phyloP scores from a whole-genome alignment of 64 coral and sea anemone genomes.

The Montipora foliosa region DNA sequence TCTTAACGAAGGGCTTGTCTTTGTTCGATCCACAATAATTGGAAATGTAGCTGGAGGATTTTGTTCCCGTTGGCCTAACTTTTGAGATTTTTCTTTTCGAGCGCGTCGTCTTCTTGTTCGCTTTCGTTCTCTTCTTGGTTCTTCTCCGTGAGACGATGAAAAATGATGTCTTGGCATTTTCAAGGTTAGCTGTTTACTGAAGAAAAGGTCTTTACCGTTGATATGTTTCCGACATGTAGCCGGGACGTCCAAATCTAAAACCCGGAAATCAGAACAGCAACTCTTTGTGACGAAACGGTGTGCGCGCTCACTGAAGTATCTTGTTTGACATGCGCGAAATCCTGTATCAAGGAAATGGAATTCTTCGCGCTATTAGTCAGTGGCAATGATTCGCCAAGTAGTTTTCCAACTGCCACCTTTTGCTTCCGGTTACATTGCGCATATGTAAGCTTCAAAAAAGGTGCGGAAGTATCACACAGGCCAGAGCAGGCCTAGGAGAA shows the following conservation, averaged over 20 bases:
- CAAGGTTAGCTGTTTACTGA: too few relatives aligned
- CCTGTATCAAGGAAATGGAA: too few relatives aligned
- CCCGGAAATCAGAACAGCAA: not conserved
- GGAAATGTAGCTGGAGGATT: slow-evolving; percentile 44
- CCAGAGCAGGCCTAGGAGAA: too few relatives aligned
- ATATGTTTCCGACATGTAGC: too few relatives aligned
- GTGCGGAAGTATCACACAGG: too few relatives aligned
- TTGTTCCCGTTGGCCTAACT: not conserved
- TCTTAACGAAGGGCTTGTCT: slow-evolving; percentile 30
- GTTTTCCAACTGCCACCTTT: too few relatives aligned
- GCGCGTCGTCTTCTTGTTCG: slow-evolving; percentile 7
- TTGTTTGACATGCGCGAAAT: too few relatives aligned
- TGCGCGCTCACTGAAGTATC: not conserved
- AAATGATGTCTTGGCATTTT: slow-evolving; percentile 11
- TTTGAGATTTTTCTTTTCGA: slow-evolving; percentile 6
- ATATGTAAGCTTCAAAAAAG: too few relatives aligned
- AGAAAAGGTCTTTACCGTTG: too few relatives aligned
- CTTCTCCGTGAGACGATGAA: not conserved
- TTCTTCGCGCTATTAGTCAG: too few relatives aligned
- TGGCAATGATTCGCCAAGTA: too few relatives aligned
- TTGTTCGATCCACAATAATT: slow-evolving; percentile 36
- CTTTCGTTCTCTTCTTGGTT: slow-evolving; percentile 24
- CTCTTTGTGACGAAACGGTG: not conserved
- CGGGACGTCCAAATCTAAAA: not conserved
- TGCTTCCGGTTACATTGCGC: too few relatives aligned